phyloP scores from a whole-genome alignment of 2,113 vertebrate species.

The Phylloscopus trochilus region DNA sequence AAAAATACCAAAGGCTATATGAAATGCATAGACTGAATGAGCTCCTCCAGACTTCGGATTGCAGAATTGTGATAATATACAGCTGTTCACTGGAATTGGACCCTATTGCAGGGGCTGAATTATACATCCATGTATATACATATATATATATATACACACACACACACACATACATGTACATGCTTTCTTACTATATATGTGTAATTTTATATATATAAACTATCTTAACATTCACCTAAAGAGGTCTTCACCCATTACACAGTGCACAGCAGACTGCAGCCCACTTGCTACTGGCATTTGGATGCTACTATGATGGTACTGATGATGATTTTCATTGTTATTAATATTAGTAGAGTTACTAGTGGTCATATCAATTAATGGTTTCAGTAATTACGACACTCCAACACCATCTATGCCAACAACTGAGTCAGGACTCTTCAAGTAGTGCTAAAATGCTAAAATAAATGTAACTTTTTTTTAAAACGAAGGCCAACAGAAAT shows the following conservation, averaged over 20 bases:
- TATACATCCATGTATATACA: rapidly evolving
- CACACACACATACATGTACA: too few relatives aligned
- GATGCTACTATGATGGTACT: background rate
- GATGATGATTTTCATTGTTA: background rate
- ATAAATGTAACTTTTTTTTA: background rate
- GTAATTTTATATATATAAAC: background rate
- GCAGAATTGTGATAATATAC: background rate
- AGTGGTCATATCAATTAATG: background rate
- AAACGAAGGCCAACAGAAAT: background rate
- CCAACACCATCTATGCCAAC: background rate
- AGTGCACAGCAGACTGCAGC: background rate
- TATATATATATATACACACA: background rate
- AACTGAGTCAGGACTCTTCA: background rate
- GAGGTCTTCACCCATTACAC: background rate
- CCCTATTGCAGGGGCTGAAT: background rate
- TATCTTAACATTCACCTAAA: background rate
- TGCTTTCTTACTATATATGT: background rate
- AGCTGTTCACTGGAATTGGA: background rate
- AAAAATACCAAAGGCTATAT: background rate
- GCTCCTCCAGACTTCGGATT: background rate
- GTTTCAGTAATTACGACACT: background rate
- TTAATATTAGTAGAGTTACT: background rate
- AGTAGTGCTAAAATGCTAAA: background rate
- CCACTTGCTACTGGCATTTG: background rate
- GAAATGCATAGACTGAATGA: background rate